Evolutionary conservation across 1,140 invertebrate genomes (phyloP).

Genomic region (Helicoverpa armigera): DNA sequence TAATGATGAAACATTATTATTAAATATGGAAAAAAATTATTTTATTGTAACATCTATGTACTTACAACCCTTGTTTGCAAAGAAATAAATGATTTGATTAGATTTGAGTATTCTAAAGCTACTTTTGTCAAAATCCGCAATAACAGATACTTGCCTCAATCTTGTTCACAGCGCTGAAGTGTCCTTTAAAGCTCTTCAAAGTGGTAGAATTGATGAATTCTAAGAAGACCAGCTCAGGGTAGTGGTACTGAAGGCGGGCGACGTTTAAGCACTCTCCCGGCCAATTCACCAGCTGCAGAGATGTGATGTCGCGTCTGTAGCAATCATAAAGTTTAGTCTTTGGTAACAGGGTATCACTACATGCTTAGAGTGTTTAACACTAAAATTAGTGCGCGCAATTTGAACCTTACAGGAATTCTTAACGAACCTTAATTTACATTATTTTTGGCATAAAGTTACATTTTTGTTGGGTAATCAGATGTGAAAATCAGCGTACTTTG

Average conservation of each 20-base stretch:
- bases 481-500: too few relatives aligned
- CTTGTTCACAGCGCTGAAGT: constrained; percentile 64
- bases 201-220: constrained; percentile 71
- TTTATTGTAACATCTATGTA: too few relatives aligned
- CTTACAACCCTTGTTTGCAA: too few relatives aligned
- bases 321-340: constrained; percentile 10
- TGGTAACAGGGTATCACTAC: background rate
- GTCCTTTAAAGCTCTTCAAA: constrained; percentile 67
- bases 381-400: too few relatives aligned
- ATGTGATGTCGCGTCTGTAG: constrained; percentile 66
- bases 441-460: background rate
- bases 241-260: constrained; percentile 65
- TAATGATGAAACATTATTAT: too few relatives aligned
- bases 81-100: too few relatives aligned
- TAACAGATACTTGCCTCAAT: constrained; percentile 66
- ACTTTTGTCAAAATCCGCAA: background rate
- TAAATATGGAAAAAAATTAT: too few relatives aligned
- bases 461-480: background rate
- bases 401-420: too few relatives aligned
- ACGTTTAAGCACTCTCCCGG: constrained; percentile 73
- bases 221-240: constrained; percentile 64
- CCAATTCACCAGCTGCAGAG: constrained; percentile 68
- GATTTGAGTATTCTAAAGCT: too few relatives aligned
- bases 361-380: background rate
- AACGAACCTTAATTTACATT: too few relatives aligned